These are phyloP conservation scores for Theonella swinhoei DNA, from an alignment of 37 sponge, comb jelly and placozoan species.

Conservation along the genomic window DNA sequence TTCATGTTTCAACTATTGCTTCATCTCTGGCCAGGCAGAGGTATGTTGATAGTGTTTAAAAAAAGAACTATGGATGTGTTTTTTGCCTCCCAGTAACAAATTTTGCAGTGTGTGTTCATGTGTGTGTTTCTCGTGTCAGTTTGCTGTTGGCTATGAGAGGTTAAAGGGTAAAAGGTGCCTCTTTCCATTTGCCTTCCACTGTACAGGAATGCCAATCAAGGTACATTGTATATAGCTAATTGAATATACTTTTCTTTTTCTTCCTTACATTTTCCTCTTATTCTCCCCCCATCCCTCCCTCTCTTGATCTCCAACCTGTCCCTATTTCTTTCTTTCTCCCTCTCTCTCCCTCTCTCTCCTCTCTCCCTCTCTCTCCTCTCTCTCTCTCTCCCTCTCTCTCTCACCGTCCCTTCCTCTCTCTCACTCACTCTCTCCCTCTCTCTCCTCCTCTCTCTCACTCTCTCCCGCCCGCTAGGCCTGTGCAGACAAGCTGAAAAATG, in stretches of 20 bases:
- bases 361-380: not conserved
- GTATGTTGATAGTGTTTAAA: too few relatives aligned
- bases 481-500: constrained; percentile 93
- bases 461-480: constrained; percentile 69
- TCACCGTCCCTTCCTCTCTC: not conserved
- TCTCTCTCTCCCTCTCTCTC: not conserved
- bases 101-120: not conserved
- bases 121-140: constrained; percentile 43
- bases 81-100: too few relatives aligned
- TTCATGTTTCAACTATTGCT: too few relatives aligned
- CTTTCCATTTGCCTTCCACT: constrained; percentile 99
- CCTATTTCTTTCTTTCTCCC: not conserved
- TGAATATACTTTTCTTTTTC: not conserved
- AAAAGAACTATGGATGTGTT: too few relatives aligned
- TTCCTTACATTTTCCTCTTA: too few relatives aligned
- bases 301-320: too few relatives aligned
- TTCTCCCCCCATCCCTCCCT: too few relatives aligned
- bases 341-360: not conserved
- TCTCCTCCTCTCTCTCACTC: not conserved
- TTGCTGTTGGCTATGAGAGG: constrained; percentile 95
- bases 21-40: too few relatives aligned
- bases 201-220: constrained; percentile 99
- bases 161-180: constrained; percentile 95
- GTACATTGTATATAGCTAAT: constrained; percentile 12
- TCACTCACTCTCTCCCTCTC: not conserved